Conservation (phyloP, 92 coral and sea anemone genomes). For the Muricea muricata region DNA sequence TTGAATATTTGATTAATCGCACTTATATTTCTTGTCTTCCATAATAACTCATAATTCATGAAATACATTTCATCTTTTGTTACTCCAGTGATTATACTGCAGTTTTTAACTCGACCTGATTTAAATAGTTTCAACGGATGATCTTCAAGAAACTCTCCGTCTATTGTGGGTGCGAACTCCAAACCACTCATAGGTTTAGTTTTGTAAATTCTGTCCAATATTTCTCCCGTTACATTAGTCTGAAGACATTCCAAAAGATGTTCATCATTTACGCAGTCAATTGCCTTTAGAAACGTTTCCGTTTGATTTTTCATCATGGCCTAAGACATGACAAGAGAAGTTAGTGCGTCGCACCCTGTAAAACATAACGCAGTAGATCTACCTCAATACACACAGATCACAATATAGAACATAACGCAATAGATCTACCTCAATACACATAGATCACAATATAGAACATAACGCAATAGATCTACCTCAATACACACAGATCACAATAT, state of each 20-base stretch:
- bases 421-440: too few relatives aligned
- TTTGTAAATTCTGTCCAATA: background rate
- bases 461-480: too few relatives aligned
- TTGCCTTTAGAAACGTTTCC: background rate
- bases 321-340: background rate
- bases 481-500: too few relatives aligned
- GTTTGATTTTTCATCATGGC: background rate
- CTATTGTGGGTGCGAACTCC: background rate
- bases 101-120: background rate
- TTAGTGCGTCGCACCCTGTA: too few relatives aligned
- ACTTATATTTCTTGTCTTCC: background rate
- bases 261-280: background rate
- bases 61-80: constrained; percentile 1
- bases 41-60: background rate
- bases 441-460: too few relatives aligned
- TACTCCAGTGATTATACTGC: background rate
- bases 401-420: too few relatives aligned
- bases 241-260: background rate
- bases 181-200: background rate
- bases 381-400: too few relatives aligned
- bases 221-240: background rate
- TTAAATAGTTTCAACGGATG: background rate
- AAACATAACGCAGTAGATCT: too few relatives aligned
- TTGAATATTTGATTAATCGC: background rate
- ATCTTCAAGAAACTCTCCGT: background rate